Conservation (phyloP, 2,113 vertebrate genomes). For the Callorhinus ursinus region DNA sequence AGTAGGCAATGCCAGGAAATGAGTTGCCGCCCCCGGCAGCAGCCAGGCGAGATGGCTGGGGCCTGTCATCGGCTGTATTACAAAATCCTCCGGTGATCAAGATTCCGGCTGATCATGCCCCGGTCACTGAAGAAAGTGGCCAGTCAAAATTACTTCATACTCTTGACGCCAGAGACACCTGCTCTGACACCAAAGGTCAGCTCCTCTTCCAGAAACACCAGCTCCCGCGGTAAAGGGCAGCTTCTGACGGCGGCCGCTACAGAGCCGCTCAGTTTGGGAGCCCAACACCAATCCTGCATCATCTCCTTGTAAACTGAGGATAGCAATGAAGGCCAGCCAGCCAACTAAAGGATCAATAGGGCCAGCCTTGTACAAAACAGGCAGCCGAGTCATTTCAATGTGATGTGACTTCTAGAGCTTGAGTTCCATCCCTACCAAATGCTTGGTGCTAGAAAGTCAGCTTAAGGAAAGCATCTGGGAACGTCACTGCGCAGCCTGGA, state of each 20-base stretch:
- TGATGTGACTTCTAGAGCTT: background rate
- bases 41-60: background rate
- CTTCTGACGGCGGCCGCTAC: accelerated
- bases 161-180: too few relatives aligned
- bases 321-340: background rate
- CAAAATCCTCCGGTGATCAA: background rate
- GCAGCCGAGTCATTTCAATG: too few relatives aligned
- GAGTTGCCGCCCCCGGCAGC: background rate
- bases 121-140: background rate
- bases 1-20: background rate
- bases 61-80: background rate
- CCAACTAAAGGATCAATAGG: background rate
- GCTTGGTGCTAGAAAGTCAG: too few relatives aligned
- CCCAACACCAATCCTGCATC: background rate
- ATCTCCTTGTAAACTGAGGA: background rate
- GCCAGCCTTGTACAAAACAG: background rate
- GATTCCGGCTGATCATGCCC: background rate
- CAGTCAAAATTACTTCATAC: background rate
- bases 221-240: accelerated
- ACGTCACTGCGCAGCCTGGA: background rate
- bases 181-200: background rate
- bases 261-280: accelerated
- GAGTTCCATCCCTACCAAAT: accelerated
- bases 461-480: background rate
- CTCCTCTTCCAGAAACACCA: background rate